phyloP scores from a whole-genome alignment of 1,140 invertebrate genomes.

The Drosophila willistoni region DNA sequence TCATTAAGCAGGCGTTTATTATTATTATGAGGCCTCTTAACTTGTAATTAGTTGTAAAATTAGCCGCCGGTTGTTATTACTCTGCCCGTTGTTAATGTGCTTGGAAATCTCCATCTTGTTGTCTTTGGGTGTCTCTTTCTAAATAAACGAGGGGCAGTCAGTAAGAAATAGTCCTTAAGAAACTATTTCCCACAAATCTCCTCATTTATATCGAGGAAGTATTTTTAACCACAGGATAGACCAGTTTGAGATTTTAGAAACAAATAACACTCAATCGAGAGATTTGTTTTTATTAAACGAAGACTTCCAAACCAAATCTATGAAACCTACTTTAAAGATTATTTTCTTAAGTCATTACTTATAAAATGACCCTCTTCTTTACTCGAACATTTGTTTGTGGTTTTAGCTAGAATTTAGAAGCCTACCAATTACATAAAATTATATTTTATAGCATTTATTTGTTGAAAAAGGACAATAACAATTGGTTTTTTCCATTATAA shows the following conservation, averaged over 20 bases:
- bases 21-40: constrained; percentile 54
- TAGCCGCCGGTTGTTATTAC: constrained; percentile 59
- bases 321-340: too few relatives aligned
- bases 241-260: too few relatives aligned
- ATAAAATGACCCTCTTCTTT: not conserved
- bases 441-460: not conserved
- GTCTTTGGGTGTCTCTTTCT: not conserved
- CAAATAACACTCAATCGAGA: too few relatives aligned
- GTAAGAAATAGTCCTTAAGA: not conserved
- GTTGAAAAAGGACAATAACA: not conserved
- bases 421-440: not conserved
- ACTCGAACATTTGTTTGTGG: not conserved
- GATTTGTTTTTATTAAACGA: too few relatives aligned
- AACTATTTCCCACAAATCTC: too few relatives aligned
- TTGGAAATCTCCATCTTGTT: constrained; percentile 3
- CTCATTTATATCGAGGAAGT: too few relatives aligned
- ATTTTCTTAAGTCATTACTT: not conserved
- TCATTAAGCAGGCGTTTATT: constrained; percentile 61
- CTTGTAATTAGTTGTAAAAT: constrained; percentile 67
- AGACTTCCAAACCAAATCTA: too few relatives aligned
- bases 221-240: too few relatives aligned
- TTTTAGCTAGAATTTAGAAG: not conserved
- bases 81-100: constrained; percentile 44
- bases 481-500: not conserved
- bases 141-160: not conserved